Evolutionary conservation across 2,797 vertebrate genomes (phyloP).

Genomic region (Phalloptychus januarius): DNA sequence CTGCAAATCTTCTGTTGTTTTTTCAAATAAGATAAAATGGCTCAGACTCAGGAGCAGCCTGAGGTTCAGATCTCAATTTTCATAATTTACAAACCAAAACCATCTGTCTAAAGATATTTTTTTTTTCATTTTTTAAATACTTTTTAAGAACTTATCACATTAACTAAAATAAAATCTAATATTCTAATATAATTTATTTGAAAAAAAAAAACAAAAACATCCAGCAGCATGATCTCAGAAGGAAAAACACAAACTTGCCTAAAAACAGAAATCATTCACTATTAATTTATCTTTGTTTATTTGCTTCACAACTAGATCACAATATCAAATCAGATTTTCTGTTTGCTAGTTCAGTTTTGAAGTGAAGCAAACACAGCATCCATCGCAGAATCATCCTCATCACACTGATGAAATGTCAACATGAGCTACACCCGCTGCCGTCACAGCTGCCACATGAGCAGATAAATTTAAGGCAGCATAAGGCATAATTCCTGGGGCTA

Average conservation of each 20-base stretch:
- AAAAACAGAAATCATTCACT: slow-evolving; percentile 12
- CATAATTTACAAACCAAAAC: background rate
- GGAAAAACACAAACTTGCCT: background rate
- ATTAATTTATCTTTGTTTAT: slow-evolving; percentile 31
- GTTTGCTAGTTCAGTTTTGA: background rate
- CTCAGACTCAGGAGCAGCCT: slow-evolving; percentile 12
- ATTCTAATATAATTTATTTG: background rate
- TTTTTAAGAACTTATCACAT: background rate
- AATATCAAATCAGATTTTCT: slow-evolving; percentile 1
- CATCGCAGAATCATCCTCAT: slow-evolving; percentile 38
- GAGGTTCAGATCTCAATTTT: background rate
- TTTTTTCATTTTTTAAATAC: background rate
- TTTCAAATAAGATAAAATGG: slow-evolving; percentile 14
- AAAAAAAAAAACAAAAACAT: background rate
- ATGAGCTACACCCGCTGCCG: slow-evolving; percentile 37
- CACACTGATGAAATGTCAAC: slow-evolving; percentile 38
- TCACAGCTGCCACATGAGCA: slow-evolving; percentile 23
- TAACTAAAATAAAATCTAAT: background rate
- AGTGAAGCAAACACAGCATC: slow-evolving; percentile 18
- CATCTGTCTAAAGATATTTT: background rate
- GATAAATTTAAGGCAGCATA: slow-evolving; percentile 25
- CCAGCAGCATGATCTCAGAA: background rate
- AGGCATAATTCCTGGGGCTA: slow-evolving; percentile 12
- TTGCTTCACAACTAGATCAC: slow-evolving; percentile 30
- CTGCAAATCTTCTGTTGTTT: slow-evolving; percentile 21